A percentile compares a stretch with the other conserved stretches of the same genome.
Evolutionary conservation across 2,888 invertebrate species (phyloP).

Genomic region (Petrophora chlorosata): DNA sequence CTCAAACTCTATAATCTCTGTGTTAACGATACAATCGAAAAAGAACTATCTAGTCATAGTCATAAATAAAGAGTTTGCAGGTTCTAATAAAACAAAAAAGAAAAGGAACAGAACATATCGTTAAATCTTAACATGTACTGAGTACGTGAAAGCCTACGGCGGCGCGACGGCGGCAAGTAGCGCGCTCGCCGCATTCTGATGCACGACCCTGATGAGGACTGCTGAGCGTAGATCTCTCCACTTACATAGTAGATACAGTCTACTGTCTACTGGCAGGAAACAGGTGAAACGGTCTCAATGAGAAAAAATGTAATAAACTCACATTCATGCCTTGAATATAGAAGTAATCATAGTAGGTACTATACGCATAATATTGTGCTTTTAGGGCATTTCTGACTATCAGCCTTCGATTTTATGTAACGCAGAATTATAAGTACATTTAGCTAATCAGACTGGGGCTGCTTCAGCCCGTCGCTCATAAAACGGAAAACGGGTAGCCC

Average conservation of each 20-base stretch:
- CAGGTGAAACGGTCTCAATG: neutral
- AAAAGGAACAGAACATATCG: slow-evolving; percentile 20
- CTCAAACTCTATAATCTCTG: too few species aligned
- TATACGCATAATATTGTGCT: too few species aligned
- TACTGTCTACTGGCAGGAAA: neutral
- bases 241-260: neutral
- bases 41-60: too few species aligned
- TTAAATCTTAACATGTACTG: slow-evolving; percentile 21
- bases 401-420: too few species aligned
- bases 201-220: slow-evolving; percentile 30
- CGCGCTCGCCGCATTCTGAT: slow-evolving; percentile 51
- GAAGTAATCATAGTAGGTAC: too few species aligned
- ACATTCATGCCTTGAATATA: too few species aligned
- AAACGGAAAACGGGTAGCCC: slow-evolving; percentile 2
- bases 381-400: too few species aligned
- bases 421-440: too few species aligned
- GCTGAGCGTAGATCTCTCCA: slow-evolving; percentile 26
- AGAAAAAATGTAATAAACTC: too few species aligned
- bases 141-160: slow-evolving; percentile 42
- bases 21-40: too few species aligned
- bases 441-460: too few species aligned
- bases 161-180: slow-evolving; percentile 8
- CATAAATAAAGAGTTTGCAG: neutral
- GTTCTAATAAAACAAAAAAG: neutral
- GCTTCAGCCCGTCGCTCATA: neutral